These are phyloP conservation scores for Haliclystus octoradiatus DNA, from an alignment of 30 jellyfish, hydroid and myxozoan species.

Conservation along the genomic window DNA sequence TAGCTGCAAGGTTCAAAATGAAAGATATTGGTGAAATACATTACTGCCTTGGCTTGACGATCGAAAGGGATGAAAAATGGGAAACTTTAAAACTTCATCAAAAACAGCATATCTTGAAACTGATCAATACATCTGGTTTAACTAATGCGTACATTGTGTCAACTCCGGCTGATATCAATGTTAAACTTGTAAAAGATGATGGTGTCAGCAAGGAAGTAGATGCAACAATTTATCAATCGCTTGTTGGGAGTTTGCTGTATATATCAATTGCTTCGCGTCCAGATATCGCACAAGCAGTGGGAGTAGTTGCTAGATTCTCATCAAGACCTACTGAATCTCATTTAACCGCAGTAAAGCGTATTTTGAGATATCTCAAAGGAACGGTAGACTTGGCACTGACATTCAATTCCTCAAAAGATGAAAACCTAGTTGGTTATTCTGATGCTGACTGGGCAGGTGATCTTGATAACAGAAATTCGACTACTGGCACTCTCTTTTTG, in stretches of 20 bases:
- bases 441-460: conserved; percentile 44
- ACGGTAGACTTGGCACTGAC: conserved; percentile 18
- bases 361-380: conserved; percentile 22
- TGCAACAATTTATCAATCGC: not conserved
- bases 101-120: conserved; percentile 24
- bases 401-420: conserved; percentile 15
- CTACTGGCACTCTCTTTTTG: conserved; percentile 35
- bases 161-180: conserved; percentile 37
- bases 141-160: conserved; percentile 19
- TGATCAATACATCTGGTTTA: conserved; percentile 26
- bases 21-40: conserved; percentile 31
- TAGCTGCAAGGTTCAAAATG: conserved; percentile 36
- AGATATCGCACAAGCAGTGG: conserved; percentile 29
- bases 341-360: conserved; percentile 24
- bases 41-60: conserved; percentile 23
- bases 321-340: conserved; percentile 35
- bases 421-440: conserved; percentile 32
- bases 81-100: too few species aligned
- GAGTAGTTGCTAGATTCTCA: conserved; percentile 22
- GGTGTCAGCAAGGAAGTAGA: conserved; percentile 23
- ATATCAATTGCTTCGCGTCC: conserved; percentile 29
- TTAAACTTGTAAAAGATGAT: conserved; percentile 22
- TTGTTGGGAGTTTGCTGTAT: conserved; percentile 14
- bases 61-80: too few species aligned
- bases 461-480: conserved; percentile 17